Percentiles rank a stretch among this genome's conserved stretches.
Evolutionary conservation across 2,888 invertebrate genomes (phyloP).

Genomic region (Coremacera marginata): DNA sequence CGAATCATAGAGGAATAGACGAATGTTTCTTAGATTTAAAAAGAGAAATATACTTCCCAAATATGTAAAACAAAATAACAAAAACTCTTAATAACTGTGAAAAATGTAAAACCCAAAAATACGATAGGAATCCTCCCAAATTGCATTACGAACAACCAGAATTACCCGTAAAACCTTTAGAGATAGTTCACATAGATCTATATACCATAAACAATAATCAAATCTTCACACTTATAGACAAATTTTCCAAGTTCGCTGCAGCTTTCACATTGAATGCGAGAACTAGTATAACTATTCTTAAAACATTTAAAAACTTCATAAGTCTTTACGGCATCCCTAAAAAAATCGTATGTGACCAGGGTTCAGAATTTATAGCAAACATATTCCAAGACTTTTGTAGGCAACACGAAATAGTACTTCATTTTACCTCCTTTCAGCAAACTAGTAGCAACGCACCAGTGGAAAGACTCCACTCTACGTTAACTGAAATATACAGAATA

Average conservation of each 20-base stretch:
- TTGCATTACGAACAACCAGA: constrained; percentile 43
- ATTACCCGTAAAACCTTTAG: constrained; percentile 43
- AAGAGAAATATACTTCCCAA: constrained; percentile 45
- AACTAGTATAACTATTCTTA: constrained; percentile 37
- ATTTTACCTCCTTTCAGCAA: constrained; percentile 38
- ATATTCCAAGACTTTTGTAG: constrained; percentile 42
- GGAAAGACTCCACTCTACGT: constrained; percentile 21
- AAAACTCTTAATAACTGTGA: constrained; percentile 49
- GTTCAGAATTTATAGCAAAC: constrained; percentile 35
- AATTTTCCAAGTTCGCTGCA: constrained; percentile 27
- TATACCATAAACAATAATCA: constrained; percentile 44
- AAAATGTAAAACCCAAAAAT: no score
- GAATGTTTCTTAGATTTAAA: constrained; percentile 46
- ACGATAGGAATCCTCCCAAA: constrained; percentile 46
- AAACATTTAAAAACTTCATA: constrained; percentile 33
- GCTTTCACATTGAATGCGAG: constrained; percentile 35
- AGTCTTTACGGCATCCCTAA: constrained; percentile 36
- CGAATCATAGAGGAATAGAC: constrained; percentile 46
- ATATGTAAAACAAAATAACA: constrained; percentile 46
- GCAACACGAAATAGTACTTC: constrained; percentile 31
- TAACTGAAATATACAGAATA: constrained; percentile 36
- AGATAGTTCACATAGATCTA: constrained; percentile 44
- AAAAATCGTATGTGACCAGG: constrained; percentile 39
- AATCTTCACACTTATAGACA: constrained; percentile 42
- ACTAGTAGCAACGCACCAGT: constrained; percentile 33